Evolutionary conservation across 2,113 vertebrate genomes (phyloP).

Genomic region (Stigmatopora nigra): DNA sequence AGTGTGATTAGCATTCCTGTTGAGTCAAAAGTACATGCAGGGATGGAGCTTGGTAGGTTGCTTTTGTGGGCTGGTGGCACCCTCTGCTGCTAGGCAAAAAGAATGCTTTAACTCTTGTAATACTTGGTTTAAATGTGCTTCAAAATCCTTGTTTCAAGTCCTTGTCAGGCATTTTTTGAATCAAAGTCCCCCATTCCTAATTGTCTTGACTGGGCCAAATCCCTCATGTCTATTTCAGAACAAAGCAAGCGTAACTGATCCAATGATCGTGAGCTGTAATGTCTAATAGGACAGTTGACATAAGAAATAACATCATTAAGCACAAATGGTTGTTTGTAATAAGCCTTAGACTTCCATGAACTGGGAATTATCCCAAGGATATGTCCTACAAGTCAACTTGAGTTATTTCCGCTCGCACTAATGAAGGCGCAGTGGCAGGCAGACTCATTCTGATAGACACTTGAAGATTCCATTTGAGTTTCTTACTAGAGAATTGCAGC

Average conservation of each 20-base stretch:
- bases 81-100: slow-evolving; percentile 69
- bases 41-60: slow-evolving; percentile 12
- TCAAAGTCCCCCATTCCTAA: background rate
- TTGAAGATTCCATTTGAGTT: slow-evolving; percentile 18
- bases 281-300: background rate
- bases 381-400: background rate
- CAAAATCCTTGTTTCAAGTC: slow-evolving; percentile 5
- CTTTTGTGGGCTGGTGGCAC: slow-evolving; percentile 68
- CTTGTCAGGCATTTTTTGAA: background rate
- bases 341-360: slow-evolving; percentile 16
- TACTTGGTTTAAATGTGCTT: slow-evolving; percentile 7
- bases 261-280: background rate
- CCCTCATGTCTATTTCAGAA: background rate
- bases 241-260: slow-evolving; percentile 6
- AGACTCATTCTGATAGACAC: slow-evolving; percentile 15
- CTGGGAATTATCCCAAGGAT: background rate
- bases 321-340: background rate
- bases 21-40: slow-evolving; percentile 11
- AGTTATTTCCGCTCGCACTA: slow-evolving; percentile 11
- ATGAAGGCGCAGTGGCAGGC: slow-evolving; percentile 9
- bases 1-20: slow-evolving; percentile 5
- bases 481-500: slow-evolving; percentile 36
- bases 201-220: background rate
- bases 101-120: slow-evolving; percentile 33
- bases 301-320: background rate